Conservation (phyloP, 2,888 invertebrate species). For the Drosophila robusta region DNA sequence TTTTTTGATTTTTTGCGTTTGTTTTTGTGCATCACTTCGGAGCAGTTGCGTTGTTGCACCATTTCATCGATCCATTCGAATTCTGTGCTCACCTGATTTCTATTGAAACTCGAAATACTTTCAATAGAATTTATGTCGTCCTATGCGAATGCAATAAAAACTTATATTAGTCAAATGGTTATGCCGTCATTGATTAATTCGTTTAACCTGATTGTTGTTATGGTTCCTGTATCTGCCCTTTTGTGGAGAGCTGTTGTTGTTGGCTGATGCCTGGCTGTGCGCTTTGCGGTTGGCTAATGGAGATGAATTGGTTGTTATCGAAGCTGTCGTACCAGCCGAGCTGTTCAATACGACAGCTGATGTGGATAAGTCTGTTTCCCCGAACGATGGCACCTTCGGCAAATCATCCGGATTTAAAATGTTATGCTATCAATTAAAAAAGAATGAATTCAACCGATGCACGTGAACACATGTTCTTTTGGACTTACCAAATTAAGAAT, state of each 20-base stretch:
- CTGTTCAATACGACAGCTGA: constrained; percentile 63
- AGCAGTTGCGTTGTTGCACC: constrained; percentile 62
- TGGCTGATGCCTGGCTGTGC: constrained; percentile 20
- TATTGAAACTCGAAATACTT: constrained; percentile 71
- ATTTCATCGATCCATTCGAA: constrained; percentile 76
- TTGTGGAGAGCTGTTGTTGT: constrained; percentile 50
- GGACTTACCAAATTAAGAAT: constrained; percentile 57
- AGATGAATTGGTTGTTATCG: constrained; percentile 68
- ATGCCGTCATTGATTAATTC: not conserved
- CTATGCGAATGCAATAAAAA: constrained; percentile 47
- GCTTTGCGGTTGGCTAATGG: constrained; percentile 52
- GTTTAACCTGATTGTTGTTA: constrained; percentile 79
- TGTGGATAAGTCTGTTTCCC: constrained; percentile 52
- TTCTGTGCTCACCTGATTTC: constrained; percentile 56
- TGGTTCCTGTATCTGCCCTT: constrained; percentile 68
- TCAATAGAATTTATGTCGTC: constrained; percentile 84
- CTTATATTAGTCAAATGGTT: not conserved
- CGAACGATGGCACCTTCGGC: constrained; percentile 62
- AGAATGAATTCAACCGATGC: too few relatives aligned
- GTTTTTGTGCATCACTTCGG: constrained; percentile 67
- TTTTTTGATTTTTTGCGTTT: constrained; percentile 81
- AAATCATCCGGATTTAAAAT: constrained; percentile 56
- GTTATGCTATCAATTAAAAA: constrained; percentile 43
- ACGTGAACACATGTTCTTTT: not conserved
- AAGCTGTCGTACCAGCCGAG: constrained; percentile 74